Evolutionary conservation across 92 coral and sea anemone genomes (phyloP), one percentile per base, ranked within the genome.

Genomic region (Epizoanthus stellaris): DNA sequence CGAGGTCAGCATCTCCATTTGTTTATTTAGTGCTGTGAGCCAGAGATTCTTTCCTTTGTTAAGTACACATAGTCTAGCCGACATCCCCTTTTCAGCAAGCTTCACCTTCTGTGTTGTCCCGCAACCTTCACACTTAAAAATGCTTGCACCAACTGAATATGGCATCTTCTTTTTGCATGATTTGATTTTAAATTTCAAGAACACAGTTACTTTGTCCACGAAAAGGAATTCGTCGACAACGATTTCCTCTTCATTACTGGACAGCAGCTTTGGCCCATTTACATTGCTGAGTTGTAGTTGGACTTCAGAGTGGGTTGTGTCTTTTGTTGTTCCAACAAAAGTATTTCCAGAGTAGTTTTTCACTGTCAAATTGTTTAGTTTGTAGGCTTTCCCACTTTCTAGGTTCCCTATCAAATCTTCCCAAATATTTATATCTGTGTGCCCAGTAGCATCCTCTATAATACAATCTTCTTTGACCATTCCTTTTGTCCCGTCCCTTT

Each of bases 151-250:
- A 56, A 52, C 67, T 73, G 79, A 52, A 52, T 53, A 74, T 11
- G 87, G 87, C 87, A 82, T 82, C 42, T 73, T 71, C 53, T 82
- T 82, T 19, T 82, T 82, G 67, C 86, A 82, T 4, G 75, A 49
- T 71, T 82, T 82, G 67, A 54, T 53, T 59, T 82, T 80, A 57
- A 80, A 70, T 47, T 30, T 53, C 38, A 67, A 53, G 54, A 82
- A 80, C 61, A n/a, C 12, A 38, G 54, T 14, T 61, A 82, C 87
- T 58, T 70, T 82, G 47, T 82, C 87, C 64, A 82, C 59, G 45
- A 82, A 19, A 54, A 70, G 75, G 67, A 82, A 82, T 49, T 82
- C 79, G 9, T 56, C 80, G 16, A 58, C 87, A 42, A 19, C 69
- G 43, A 82, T 39, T 65, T 82, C 68, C 30, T 82, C 76, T 43